Evolutionary conservation across 2,888 invertebrate species (phyloP).

Genomic region (Cosmopolites sordidus): DNA sequence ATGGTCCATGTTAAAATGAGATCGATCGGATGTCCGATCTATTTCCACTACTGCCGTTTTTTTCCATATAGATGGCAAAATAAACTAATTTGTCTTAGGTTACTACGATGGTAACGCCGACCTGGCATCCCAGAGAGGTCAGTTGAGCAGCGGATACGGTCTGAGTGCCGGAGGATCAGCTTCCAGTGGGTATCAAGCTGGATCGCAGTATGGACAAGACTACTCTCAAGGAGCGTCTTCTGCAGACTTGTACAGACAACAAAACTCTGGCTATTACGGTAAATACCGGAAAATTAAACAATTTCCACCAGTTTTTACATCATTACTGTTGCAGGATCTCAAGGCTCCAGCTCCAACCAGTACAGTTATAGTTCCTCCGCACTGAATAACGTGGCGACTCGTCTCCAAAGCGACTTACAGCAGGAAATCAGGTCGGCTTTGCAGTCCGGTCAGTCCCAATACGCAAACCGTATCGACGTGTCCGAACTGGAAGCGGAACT

Average conservation of each 20-base stretch:
- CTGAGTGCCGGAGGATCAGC: conserved; percentile 6
- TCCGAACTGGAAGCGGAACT: conserved; percentile 41
- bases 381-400: conserved; percentile 32
- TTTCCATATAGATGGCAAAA: too few species aligned
- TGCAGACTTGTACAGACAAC: background rate
- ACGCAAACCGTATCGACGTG: conserved; percentile 32
- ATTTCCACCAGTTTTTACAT: too few species aligned
- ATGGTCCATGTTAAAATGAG: too few species aligned
- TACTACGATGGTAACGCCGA: conserved; percentile 16
- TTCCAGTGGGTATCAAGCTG: conserved; percentile 10
- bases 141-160: conserved; percentile 18
- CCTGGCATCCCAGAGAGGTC: conserved; percentile 14
- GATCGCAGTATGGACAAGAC: conserved; percentile 6
- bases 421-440: conserved; percentile 39
- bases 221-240: too few species aligned
- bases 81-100: conserved; percentile 9
- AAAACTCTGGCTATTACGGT: conserved; percentile 2
- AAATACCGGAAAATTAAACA: too few species aligned
- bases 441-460: conserved; percentile 23
- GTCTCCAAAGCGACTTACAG: conserved; percentile 39
- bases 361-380: conserved; percentile 29
- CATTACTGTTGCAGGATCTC: conserved; percentile 6
- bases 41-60: too few species aligned
- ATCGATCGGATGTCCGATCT: too few species aligned
- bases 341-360: conserved; percentile 9